A percentile compares a stretch with the other conserved stretches of the same genome.
phyloP scores from a whole-genome alignment of 2,888 invertebrate genomes.

The Eupithecia pulchellata region DNA sequence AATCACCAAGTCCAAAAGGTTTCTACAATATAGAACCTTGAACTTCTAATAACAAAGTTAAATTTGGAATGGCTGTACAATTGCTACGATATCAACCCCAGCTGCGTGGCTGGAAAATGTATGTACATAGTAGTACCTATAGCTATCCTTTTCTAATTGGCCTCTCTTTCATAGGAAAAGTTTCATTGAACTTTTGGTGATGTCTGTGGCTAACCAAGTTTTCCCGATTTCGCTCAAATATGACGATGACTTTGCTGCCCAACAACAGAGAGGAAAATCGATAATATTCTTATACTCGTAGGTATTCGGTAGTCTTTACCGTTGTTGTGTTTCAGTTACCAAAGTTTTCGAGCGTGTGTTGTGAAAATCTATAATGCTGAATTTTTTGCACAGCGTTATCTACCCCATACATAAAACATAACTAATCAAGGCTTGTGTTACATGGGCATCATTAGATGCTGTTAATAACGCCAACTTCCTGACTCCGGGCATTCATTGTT shows the following conservation, averaged over 20 bases:
- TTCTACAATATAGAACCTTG: not conserved
- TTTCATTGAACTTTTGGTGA: not conserved
- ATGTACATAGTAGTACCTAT: no score
- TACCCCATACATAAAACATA: no score
- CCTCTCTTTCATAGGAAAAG: slow-evolving; percentile 41
- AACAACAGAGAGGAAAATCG: not conserved
- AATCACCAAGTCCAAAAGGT: not conserved
- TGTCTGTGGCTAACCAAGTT: not conserved
- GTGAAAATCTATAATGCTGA: no score
- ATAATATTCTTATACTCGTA: no score
- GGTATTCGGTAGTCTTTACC: no score
- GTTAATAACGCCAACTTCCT: no score
- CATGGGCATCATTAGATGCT: no score
- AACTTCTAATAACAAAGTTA: slow-evolving; percentile 34
- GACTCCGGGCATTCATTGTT: no score
- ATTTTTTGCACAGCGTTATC: no score
- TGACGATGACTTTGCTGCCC: not conserved
- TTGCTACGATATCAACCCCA: slow-evolving; percentile 49
- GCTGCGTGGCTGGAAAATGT: slow-evolving; percentile 37
- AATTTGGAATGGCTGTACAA: slow-evolving; percentile 28
- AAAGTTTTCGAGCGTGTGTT: no score
- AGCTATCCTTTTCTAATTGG: slow-evolving; percentile 52
- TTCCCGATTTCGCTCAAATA: not conserved
- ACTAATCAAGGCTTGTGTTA: no score
- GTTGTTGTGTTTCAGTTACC: no score